These are phyloP conservation scores for Ecdyonurus torrentis DNA, from an alignment of 2,888 invertebrate genomes.

Conservation along the genomic window DNA sequence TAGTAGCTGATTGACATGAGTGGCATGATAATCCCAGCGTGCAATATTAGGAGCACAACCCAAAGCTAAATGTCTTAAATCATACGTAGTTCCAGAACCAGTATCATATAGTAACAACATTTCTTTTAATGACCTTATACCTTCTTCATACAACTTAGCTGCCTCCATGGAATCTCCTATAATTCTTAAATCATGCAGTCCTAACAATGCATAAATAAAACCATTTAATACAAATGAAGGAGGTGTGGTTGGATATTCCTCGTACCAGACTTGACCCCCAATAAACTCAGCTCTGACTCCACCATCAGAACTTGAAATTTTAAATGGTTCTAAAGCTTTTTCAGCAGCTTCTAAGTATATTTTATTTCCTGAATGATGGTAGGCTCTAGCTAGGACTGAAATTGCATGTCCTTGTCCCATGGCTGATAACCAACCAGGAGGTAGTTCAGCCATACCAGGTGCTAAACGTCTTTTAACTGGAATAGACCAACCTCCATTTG, in stretches of 20 bases:
- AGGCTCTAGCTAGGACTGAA: conserved; percentile 85
- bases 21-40: conserved; percentile 97
- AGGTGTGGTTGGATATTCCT: conserved; percentile 95
- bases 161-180: conserved; percentile 52
- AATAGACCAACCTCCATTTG: conserved; percentile 84
- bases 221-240: conserved; percentile 94
- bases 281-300: conserved; percentile 76
- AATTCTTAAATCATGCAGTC: conserved; percentile 84
- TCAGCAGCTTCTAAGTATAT: conserved; percentile 68
- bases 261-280: conserved; percentile 84
- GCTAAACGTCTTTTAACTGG: conserved; percentile 64
- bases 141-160: conserved; percentile 60
- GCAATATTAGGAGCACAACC: conserved; percentile 87
- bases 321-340: conserved; percentile 62
- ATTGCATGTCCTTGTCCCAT: conserved; percentile 99
- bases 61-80: conserved; percentile 81
- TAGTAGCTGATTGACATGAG: conserved; percentile 91
- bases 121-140: conserved; percentile 65
- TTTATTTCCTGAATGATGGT: conserved; percentile 57
- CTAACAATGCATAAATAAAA: conserved; percentile 92
- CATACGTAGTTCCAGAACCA: conserved; percentile 90
- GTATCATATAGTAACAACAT: conserved; percentile 86
- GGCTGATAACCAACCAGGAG: conserved; percentile 89
- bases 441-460: conserved; percentile 55
- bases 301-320: conserved; percentile 50